These are phyloP conservation scores for Hyperoplus lanceolatus DNA, from an alignment of 2,797 vertebrate genomes.

Conservation along the genomic window DNA sequence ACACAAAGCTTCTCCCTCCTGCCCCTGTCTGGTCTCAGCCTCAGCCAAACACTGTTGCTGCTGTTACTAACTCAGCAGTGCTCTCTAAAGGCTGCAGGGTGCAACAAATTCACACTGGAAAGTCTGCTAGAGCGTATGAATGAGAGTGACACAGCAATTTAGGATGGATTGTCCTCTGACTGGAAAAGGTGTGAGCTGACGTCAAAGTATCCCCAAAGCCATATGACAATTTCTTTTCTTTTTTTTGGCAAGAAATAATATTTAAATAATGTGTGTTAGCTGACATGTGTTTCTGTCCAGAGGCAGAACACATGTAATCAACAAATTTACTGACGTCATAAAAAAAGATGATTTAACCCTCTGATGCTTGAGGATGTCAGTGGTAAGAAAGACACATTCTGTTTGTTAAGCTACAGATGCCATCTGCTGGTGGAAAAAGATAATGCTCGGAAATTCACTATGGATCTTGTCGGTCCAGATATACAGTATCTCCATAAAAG, in stretches of 20 bases:
- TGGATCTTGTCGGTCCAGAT: neutral
- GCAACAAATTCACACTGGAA: neutral
- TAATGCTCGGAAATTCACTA: conserved; percentile 13
- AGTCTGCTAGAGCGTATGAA: neutral
- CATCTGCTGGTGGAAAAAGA: conserved; percentile 85
- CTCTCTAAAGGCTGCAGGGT: conserved; percentile 21
- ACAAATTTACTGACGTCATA: conserved; percentile 54
- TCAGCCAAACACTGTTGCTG: conserved; percentile 15
- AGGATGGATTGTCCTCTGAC: neutral
- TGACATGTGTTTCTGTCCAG: conserved; percentile 23
- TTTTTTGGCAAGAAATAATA: neutral
- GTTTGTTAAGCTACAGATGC: conserved; percentile 80
- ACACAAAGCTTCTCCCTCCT: neutral
- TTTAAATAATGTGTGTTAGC: neutral
- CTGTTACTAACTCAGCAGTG: conserved; percentile 1
- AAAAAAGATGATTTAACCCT: conserved; percentile 23
- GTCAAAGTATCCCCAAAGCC: neutral
- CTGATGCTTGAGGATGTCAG: conserved; percentile 13
- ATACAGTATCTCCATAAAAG: too few species aligned
- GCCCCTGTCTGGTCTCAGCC: neutral
- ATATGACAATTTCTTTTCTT: neutral
- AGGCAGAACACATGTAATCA: conserved; percentile 27
- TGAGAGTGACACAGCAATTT: conserved; percentile 20
- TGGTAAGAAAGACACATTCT: neutral
- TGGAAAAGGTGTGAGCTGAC: conserved; percentile 3